Evolutionary conservation across 2,113 vertebrate species (phyloP), one percentile per base, ranked within the genome.

Genomic region (Toxotes chatareus): DNA sequence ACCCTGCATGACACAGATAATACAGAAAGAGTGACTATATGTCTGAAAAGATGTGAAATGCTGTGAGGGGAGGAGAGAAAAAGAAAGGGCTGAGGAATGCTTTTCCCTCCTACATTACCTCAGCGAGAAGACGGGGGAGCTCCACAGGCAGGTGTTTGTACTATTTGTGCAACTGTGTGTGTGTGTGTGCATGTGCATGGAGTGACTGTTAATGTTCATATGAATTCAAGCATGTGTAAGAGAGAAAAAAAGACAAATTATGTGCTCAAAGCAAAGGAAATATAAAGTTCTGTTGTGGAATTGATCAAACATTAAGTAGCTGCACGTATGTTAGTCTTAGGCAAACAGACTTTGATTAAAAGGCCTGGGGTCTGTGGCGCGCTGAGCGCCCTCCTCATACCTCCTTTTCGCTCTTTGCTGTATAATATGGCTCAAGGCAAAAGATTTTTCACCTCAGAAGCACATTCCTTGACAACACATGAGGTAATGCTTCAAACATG

Each of bases 41-140:
- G 44, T 79, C 66, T 47, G 68, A 60, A 82, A 76, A 87, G 75
- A 81, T 59, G 73, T 75, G 66, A 87, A 86, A 71, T 6, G 17
- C 75, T 77, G 86, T 46, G 74, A 87, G 85, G 87, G 89, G 86
- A 91, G 88, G 89, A 78, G 85, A 75, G 66, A 76, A 67, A 36
- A 55, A 66, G 60, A 53, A 53, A 62, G 46, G 73, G 53, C 59
- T 61, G 80, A 91, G 87, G 83, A 86, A 92, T 89, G 75, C 61
- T 80, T 56, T 80, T 66, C 88, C 91, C 87, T 88, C 92, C 90
- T 88, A 77, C 88, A 88, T 91, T 91, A 93, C 90, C 90, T 89
- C 92, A 91, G 68, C 64, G 6, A 80, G 80, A 76, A 64, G 71
- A 80, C 56, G 63, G 63, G 63, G 56, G 31, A 74, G 70, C 34